Evolutionary conservation across 2,113 vertebrate genomes (phyloP), one percentile per base, ranked within the genome.

Genomic region (Phocoena phocoena): DNA sequence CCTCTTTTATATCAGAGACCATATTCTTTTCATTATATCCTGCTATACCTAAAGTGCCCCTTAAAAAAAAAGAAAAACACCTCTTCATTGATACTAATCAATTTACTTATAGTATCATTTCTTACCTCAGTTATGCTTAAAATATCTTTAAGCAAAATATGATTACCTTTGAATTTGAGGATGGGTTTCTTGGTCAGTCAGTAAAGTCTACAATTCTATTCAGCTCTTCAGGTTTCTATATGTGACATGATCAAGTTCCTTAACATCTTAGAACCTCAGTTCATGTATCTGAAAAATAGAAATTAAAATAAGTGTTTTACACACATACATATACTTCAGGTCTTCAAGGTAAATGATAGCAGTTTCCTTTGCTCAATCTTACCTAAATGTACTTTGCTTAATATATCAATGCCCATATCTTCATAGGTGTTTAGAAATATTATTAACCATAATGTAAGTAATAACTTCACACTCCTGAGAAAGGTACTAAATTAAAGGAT

Each of bases 401-500:
- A 13, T 47, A 65, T 76, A 7, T 44, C 33, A 93, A 74, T 83
- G 21, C 26, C 20, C 25, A 10, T 50, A 36, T 73, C 2, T 71
- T 89, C 36, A 81, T 55, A 65, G 26, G 6, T 79, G 26, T 94
- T 85, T 63, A 82, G 74, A 80, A 92, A 89, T 82, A 79, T 53
- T 82, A 95, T 90, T 93, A 97, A 90, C 92, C 79, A 93, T 53
- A 92, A 70, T 85, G 50, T 81, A 94, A 90, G 41, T 70, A 71
- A 80, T 92, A 83, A 92, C n/a, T 90, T 86, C 93, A 83, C 3
- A 81, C 26, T 77, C 60, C 36, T 71, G 80, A 92, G 84, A 67
- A 77, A 92, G 23, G 13, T 86, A 81, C 53, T 90, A 97, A 98
- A 95, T 90, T 94, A 94, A 67, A 92, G 26, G 44, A 97, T 77